Evolutionary conservation across 2,797 vertebrate species (phyloP).

Genomic region (Trachops cirrhosus): DNA sequence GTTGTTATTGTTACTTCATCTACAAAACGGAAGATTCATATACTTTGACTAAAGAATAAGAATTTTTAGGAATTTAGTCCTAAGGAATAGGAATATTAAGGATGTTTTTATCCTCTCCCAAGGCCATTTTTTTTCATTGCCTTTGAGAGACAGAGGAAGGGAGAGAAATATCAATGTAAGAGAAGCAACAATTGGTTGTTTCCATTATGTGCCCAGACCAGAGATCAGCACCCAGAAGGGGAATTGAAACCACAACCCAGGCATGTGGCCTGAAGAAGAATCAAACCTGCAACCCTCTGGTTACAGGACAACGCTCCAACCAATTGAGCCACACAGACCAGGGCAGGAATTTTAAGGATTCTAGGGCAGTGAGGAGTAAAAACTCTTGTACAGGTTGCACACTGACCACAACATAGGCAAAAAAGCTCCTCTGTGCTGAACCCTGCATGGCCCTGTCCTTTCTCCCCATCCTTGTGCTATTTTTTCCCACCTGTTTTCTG

Average conservation of each 20-base stretch:
- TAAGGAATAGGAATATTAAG: slow-evolving; percentile 15
- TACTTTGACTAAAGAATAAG: neutral
- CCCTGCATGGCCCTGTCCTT: neutral
- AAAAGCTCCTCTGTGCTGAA: neutral
- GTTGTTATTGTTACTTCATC: neutral
- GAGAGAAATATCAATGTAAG: neutral
- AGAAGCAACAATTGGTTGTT: neutral
- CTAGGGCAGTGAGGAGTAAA: neutral
- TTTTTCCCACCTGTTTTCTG: neutral
- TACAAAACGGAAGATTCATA: neutral
- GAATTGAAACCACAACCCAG: neutral
- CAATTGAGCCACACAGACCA: neutral
- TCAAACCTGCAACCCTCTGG: neutral
- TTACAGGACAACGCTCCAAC: neutral
- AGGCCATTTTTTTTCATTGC: neutral
- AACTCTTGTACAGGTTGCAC: neutral
- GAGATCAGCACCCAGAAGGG: neutral
- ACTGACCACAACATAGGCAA: neutral
- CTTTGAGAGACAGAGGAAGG: neutral
- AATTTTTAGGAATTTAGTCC: neutral
- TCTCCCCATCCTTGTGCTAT: neutral
- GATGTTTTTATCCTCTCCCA: neutral
- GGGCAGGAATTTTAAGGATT: slow-evolving; percentile 12
- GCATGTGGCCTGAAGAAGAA: neutral
- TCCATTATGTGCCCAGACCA: neutral